phyloP scores from a whole-genome alignment of 2,113 vertebrate species.

The Willisornis vidua region DNA sequence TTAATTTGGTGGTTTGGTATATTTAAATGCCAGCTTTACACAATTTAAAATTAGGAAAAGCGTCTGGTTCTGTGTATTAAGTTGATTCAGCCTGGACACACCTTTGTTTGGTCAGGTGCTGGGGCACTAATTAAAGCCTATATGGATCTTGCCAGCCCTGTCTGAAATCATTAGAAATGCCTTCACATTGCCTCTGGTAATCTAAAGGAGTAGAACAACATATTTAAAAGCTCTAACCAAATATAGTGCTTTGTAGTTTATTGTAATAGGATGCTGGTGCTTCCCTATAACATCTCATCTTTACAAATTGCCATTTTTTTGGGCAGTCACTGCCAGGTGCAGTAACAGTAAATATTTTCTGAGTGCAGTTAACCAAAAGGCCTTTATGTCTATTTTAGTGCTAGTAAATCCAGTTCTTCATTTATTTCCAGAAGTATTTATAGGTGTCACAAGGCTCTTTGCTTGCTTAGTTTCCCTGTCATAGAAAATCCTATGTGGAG shows the following conservation, averaged over 20 bases:
- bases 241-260: slow-evolving; percentile 19
- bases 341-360: neutral
- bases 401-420: neutral
- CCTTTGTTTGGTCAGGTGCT: slow-evolving; percentile 73
- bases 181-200: neutral
- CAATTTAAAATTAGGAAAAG: slow-evolving; percentile 39
- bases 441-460: neutral
- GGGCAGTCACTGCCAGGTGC: neutral
- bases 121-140: slow-evolving; percentile 30
- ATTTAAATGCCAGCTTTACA: slow-evolving; percentile 16
- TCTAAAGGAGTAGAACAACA: neutral
- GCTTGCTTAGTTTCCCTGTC: neutral
- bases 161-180: neutral
- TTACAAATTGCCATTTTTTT: neutral
- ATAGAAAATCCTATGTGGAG: neutral
- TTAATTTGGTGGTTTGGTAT: neutral
- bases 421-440: slow-evolving; percentile 37
- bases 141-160: slow-evolving; percentile 31
- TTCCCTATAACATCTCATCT: neutral
- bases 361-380: neutral
- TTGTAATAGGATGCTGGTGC: neutral
- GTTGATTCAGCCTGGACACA: slow-evolving; percentile 35
- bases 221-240: slow-evolving; percentile 5
- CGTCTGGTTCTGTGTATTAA: slow-evolving; percentile 33
- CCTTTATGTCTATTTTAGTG: slow-evolving; percentile 12